Percentiles rank a stretch among this genome's conserved stretches.
Evolutionary conservation across 1,140 invertebrate genomes (phyloP).

Genomic region (Bemisia tabaci): DNA sequence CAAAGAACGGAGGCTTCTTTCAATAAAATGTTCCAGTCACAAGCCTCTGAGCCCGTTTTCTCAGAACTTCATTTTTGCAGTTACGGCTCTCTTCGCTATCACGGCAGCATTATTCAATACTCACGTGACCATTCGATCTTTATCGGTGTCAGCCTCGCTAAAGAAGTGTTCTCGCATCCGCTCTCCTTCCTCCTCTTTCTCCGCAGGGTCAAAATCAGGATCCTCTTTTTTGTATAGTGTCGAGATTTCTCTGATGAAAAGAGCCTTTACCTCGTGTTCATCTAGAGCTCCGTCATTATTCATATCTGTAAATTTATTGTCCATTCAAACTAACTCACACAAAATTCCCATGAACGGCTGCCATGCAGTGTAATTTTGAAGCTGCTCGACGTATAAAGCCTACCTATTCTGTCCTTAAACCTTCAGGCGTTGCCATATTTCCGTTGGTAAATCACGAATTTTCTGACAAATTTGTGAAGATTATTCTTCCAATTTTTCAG

Average conservation of each 20-base stretch:
- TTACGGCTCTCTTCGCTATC: too few species aligned
- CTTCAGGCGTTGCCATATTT: too few species aligned
- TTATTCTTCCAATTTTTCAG: too few species aligned
- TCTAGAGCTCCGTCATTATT: constrained; percentile 93
- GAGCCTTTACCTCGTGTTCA: constrained; percentile 83
- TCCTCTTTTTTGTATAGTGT: constrained; percentile 73
- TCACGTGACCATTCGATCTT: constrained; percentile 73
- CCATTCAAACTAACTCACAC: neutral
- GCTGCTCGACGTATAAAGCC: neutral
- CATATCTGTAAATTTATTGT: constrained; percentile 47
- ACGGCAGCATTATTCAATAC: too few species aligned
- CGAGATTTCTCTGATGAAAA: constrained; percentile 86
- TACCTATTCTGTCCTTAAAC: neutral
- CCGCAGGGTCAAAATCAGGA: constrained; percentile 76
- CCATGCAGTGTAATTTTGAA: neutral
- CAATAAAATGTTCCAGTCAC: too few species aligned
- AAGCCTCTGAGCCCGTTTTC: too few species aligned
- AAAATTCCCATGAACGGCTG: constrained; percentile 11
- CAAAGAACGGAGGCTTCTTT: too few species aligned
- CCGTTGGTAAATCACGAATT: too few species aligned
- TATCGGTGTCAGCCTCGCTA: constrained; percentile 77
- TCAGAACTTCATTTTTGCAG: too few species aligned
- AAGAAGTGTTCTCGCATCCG: constrained; percentile 97
- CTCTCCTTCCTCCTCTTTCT: constrained; percentile 93
- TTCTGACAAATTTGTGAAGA: too few species aligned